Base-by-base conservation (phyloP, 2,888 invertebrate species). In the Mesochorus sp. region DNA sequence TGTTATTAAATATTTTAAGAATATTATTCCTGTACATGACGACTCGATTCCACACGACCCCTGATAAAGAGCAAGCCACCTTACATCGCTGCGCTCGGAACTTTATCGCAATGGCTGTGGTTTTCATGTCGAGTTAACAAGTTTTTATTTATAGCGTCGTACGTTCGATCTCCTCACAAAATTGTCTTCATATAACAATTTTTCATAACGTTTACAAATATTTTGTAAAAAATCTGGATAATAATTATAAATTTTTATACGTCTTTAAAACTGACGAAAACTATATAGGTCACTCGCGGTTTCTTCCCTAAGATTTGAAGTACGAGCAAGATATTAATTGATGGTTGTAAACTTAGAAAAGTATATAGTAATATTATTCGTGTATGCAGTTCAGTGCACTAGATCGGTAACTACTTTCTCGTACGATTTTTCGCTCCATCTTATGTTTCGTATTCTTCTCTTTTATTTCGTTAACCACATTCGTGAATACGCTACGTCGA, bases 401-500 rank as follows among this genome's bases (percentile, higher is more conserved):
- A n/a, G 71, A 71, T 53, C 71, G 71, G 71, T 71, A 53, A 76
- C 70, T 70, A 64, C 51, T 49, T 53, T 53, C 67, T 55, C 57
- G 37, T 61, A 26, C 28, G 19, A 28, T 49, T 26, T 51, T 61
- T 26, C 61, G 19, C 14, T 34, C 14, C 12, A 42, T 37, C 24
- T 51, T 26, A 14, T 31, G n/a, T 51, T 53, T 62, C 31, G 8
- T 34, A 34, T 39, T 51, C 21, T 28, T 14, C 14, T n/a, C 28
- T 31, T 14, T 6, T 49, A 44, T 57, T 31, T 39, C 34, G 34
- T 51, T 26, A 49, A 57, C 39, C 57, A 19, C 62, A 34, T 44
- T 28, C 26, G 47, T 31, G 21, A 55, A 53, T 37, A 24, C 21
- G 6, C 49, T 12, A 49, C 39, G 64, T 85, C 86, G 85, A 83